Evolutionary conservation across 2,113 vertebrate genomes (phyloP), one percentile per base, ranked within the genome.

Genomic region (Mystacornis crossleyi): DNA sequence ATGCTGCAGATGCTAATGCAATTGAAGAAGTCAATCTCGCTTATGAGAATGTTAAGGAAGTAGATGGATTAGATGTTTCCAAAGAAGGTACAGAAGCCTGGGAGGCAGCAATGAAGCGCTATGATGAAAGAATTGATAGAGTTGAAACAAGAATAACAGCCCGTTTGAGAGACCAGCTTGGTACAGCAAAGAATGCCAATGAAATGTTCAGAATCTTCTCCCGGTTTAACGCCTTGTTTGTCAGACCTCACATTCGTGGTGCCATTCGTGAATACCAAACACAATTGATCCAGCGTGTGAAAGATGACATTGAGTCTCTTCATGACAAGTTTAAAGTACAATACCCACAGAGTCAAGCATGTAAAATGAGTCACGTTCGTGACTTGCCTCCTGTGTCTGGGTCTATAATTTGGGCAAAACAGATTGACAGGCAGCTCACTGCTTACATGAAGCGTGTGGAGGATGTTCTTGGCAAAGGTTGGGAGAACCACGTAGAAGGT

Each of bases 141-240:
- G 99, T 99, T 90, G 99, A 99, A 98, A 99, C 99, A 31, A 98
- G 99, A 45, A 99, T 99, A 97, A 99, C 99, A 0, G 99, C 99
- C 4, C 99, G 99, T 74, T 98, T 99, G 50, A 98, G 99, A 4
- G 99, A 99, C 92, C 99, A 99, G 95, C 98, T 99, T 2, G 99
- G 99, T 62, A 99, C 99, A 0, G 99, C 99, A 43, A 99, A 99
- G 97, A 99, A 99, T 6, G 99, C 99, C 87, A 99, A 99, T 3
- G 99, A 99, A 96, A 99, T 99, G 99, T 99, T 99, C 93, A 97
- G 99, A 78, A 99, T 99, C 83, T 99, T 99, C 98, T 99, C 99
- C 40, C 98, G 99, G 61, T 99, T 99, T 95, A 99, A 99, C 1
- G 99, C 99, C 1, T 98, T 99, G n/a, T 99, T 99, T 8, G 99